Base-by-base conservation (phyloP, 2,797 vertebrate species). In the Rhinoraja longicauda region DNA sequence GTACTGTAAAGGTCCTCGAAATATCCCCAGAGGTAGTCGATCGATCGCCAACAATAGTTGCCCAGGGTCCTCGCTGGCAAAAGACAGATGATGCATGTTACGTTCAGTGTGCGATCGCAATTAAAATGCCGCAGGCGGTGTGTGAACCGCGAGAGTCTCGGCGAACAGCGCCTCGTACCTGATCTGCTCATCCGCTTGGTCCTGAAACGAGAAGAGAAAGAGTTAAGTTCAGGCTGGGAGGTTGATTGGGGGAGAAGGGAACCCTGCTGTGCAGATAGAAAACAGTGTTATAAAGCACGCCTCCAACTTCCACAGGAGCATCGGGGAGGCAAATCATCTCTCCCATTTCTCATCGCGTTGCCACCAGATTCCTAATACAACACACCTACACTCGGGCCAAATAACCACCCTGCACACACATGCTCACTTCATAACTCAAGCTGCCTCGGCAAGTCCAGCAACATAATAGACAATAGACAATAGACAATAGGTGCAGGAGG, bases 1-100 rank as follows among this genome's bases (percentile, higher is more conserved):
- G 19, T 90, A 90, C 19, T 90, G 86, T 59, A 90, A 21, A 39
- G 62, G 86, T 26, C 86, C 86, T 90, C 19, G 15, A 62, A 90
- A 90, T 70, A 90, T 70, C 29, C 86, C 86, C 32, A 70, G 32
- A 21, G 86, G 82, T 17, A 86, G 59, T 4, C 13, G 29, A n/a
- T 86, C 82, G 1, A 59, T 5, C 0, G 13, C 57, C 57, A 86
- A 7, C 57, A 86, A 59, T 15, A 86, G 53, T 57, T 62, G 82
- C 2, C 81, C 82, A 4, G 82, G 29, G 29, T 62, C 82, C 57
- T 86, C 82, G 17, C 82, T 86, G 82, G 17, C n/a, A n/a, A 86
- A 59, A 86, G 26, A 59, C 64, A 67, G 82, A 84, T n/a, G 13
- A 64, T n/a, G 7, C 6, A 7, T 29, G 6, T 86, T 62, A 86